These are phyloP conservation scores for Cephonodes hylas DNA, from an alignment of 2,888 invertebrate genomes.

Conservation along the genomic window DNA sequence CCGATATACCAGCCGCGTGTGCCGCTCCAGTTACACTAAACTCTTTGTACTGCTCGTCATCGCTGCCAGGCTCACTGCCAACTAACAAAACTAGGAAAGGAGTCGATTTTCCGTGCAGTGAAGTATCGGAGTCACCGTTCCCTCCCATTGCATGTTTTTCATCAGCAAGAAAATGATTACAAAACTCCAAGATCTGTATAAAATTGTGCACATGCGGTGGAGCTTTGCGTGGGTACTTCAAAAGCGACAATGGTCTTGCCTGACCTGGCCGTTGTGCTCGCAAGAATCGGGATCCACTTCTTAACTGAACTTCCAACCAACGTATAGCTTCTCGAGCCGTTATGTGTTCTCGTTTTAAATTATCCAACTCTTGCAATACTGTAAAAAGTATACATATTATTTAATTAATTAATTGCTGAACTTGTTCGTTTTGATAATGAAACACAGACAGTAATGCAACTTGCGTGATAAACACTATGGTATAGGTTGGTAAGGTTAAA, in stretches of 20 bases:
- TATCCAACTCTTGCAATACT: slow-evolving; percentile 95
- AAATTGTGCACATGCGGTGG: slow-evolving; percentile 83
- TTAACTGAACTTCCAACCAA: slow-evolving; percentile 94
- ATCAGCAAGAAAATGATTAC: slow-evolving; percentile 84
- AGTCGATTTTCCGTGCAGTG: slow-evolving; percentile 58
- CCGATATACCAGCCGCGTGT: slow-evolving; percentile 89
- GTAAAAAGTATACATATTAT: slow-evolving; percentile 41
- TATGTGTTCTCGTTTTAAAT: slow-evolving; percentile 91
- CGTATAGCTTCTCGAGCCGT: slow-evolving; percentile 95
- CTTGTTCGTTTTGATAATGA: too few relatives aligned
- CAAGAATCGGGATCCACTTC: slow-evolving; percentile 92
- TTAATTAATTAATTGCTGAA: background rate
- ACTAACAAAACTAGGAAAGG: slow-evolving; percentile 89
- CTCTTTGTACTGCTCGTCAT: slow-evolving; percentile 80
- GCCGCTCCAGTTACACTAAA: slow-evolving; percentile 90
- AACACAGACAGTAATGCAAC: too few relatives aligned
- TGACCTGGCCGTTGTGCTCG: slow-evolving; percentile 93
- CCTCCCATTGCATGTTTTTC: slow-evolving; percentile 61
- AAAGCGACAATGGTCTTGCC: slow-evolving; percentile 84
- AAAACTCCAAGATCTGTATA: slow-evolving; percentile 92
- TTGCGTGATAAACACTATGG: too few relatives aligned
- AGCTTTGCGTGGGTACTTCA: slow-evolving; percentile 68
- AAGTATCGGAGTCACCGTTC: slow-evolving; percentile 59
- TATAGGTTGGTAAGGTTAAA: background rate
- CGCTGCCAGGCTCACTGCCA: slow-evolving; percentile 74